Percentiles rank a stretch among this genome's conserved stretches.
Evolutionary conservation across 2,888 invertebrate genomes (phyloP).

Genomic region (Cryptus viduatorius): DNA sequence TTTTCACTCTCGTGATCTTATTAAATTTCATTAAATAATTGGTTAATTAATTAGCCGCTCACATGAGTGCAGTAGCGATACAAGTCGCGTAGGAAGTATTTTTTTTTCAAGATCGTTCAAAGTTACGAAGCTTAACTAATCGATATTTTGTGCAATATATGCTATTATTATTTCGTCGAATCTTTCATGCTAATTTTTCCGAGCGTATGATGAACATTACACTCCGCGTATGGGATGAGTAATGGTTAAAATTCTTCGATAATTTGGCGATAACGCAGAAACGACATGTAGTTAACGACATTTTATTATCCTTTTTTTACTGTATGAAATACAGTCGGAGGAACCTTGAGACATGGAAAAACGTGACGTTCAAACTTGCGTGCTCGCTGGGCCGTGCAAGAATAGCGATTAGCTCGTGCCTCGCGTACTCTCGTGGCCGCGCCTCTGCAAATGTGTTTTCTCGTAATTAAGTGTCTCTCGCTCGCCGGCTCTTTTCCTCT

Average conservation of each 20-base stretch:
- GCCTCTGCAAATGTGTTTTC: conserved; percentile 64
- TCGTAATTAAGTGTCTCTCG: conserved; percentile 59
- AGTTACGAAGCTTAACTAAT: conserved; percentile 50
- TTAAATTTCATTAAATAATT: conserved; percentile 37
- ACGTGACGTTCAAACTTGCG: conserved; percentile 56
- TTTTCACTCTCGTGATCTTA: conserved; percentile 30
- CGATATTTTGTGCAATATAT: neutral
- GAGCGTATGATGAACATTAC: neutral
- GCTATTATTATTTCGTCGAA: neutral
- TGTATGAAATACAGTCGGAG: conserved; percentile 1
- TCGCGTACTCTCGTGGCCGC: conserved; percentile 50
- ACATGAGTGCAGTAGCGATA: conserved; percentile 15
- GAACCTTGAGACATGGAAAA: conserved; percentile 47
- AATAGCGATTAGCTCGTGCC: conserved; percentile 41
- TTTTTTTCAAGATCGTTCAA: conserved; percentile 23
- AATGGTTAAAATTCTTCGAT: neutral
- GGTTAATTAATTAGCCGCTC: conserved; percentile 29
- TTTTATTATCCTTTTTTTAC: neutral
- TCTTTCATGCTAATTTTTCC: neutral
- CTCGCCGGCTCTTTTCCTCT: conserved; percentile 29
- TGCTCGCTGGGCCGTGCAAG: conserved; percentile 22
- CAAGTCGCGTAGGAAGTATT: conserved; percentile 3
- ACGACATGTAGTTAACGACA: neutral
- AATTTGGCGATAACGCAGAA: neutral
- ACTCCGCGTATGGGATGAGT: neutral